Conservation (phyloP, 2,888 invertebrate species). For the Crocallis elinguaria region DNA sequence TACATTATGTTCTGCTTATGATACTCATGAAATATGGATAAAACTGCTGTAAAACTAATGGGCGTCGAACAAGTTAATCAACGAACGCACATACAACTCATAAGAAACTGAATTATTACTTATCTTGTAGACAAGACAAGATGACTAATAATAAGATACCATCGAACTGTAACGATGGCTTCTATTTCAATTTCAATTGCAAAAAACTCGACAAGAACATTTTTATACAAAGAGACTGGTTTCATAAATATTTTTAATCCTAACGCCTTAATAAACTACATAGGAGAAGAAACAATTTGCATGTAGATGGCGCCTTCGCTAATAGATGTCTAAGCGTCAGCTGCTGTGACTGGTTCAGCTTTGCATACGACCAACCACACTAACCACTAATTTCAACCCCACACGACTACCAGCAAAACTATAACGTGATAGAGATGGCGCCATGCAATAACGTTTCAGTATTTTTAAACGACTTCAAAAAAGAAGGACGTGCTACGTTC, state of each 20-base stretch:
- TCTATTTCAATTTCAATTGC: conserved; percentile 13
- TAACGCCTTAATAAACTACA: conserved; percentile 56
- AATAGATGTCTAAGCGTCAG: conserved; percentile 68
- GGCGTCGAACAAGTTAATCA: conserved; percentile 15
- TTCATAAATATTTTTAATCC: conserved; percentile 46
- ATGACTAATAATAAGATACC: conserved; percentile 6
- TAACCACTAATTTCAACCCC: conserved; percentile 64
- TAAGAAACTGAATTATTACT: conserved; percentile 20
- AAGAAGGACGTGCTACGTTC: too few relatives aligned
- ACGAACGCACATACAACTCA: conserved; percentile 6
- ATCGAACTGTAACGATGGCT: conserved; percentile 3
- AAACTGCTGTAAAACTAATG: conserved; percentile 11
- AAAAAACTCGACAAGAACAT: conserved; percentile 3
- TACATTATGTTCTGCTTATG: neutral
- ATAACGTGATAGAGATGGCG: conserved; percentile 44
- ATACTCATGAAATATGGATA: conserved; percentile 19
- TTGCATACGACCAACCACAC: conserved; percentile 68
- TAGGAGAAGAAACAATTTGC: conserved; percentile 62
- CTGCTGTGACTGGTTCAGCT: conserved; percentile 71
- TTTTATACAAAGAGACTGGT: conserved; percentile 3
- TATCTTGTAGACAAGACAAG: conserved; percentile 16
- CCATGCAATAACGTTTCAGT: neutral
- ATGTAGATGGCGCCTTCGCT: conserved; percentile 67
- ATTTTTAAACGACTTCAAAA: neutral
- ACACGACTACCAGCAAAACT: conserved; percentile 47